A percentile compares a stretch with the other conserved stretches of the same genome.
phyloP scores from a whole-genome alignment of 2,113 vertebrate genomes.

The Turnix velox region DNA sequence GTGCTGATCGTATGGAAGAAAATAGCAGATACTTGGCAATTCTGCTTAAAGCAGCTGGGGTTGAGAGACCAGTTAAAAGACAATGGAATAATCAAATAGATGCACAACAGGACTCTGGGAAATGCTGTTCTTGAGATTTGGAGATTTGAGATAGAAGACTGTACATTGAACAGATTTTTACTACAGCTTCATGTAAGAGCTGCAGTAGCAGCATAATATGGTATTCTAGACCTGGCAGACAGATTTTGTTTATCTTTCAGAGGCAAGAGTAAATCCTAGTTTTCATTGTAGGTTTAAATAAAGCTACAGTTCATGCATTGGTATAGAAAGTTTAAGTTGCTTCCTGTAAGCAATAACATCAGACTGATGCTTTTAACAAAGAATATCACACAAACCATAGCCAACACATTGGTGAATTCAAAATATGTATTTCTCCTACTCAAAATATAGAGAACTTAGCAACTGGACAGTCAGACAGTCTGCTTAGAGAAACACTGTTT shows the following conservation, averaged over 20 bases:
- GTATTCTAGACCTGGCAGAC: neutral
- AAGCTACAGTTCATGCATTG: slow-evolving; percentile 14
- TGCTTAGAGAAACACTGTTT: neutral
- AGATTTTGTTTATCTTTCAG: slow-evolving; percentile 27
- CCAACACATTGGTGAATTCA: neutral
- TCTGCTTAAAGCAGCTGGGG: slow-evolving; percentile 24
- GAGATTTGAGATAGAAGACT: neutral
- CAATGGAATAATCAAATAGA: slow-evolving; percentile 49
- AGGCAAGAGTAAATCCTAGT: slow-evolving; percentile 39
- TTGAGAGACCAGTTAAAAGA: slow-evolving; percentile 39
- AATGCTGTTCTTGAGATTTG: neutral
- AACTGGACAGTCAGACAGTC: neutral
- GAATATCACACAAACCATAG: neutral
- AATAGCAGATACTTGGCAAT: slow-evolving; percentile 36
- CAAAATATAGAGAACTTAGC: neutral
- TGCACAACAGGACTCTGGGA: slow-evolving; percentile 38
- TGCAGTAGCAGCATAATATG: neutral
- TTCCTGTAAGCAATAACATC: neutral
- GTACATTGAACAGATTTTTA: neutral
- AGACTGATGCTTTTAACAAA: neutral
- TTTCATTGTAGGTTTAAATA: neutral
- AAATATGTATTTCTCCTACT: neutral
- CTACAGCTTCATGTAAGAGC: neutral
- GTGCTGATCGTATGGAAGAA: slow-evolving; percentile 35
- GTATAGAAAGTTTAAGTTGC: slow-evolving; percentile 11